phyloP scores from a whole-genome alignment of 1,140 invertebrate genomes.

The Paraescarpia echinospica region DNA sequence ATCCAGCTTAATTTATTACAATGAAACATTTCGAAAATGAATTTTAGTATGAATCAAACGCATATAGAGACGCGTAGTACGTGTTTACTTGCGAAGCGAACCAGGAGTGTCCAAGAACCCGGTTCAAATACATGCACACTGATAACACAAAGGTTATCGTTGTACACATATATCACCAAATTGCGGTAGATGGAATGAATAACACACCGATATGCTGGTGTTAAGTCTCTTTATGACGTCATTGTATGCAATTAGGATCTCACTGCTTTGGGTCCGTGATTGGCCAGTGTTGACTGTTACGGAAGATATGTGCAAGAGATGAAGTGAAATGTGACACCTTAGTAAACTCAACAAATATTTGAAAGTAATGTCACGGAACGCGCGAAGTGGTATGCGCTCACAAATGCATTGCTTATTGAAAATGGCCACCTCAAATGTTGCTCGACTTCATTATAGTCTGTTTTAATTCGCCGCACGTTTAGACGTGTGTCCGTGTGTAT shows the following conservation, averaged over 20 bases:
- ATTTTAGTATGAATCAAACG: not conserved
- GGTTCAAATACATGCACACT: not conserved
- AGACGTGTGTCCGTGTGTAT: not conserved
- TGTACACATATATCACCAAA: not conserved
- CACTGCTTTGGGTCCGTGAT: not conserved
- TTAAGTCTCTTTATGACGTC: not conserved
- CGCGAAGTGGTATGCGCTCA: not conserved
- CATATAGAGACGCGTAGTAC: not conserved
- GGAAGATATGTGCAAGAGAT: too few relatives aligned
- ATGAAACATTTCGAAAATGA: not conserved
- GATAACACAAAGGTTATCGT: not conserved
- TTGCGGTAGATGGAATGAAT: not conserved
- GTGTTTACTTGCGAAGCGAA: too few relatives aligned
- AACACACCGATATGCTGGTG: not conserved
- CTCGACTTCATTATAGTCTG: not conserved
- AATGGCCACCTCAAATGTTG: not conserved
- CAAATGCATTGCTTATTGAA: not conserved
- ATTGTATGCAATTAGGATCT: not conserved
- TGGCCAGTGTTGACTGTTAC: not conserved
- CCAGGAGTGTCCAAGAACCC: not conserved
- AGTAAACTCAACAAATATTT: not conserved
- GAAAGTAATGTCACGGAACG: not conserved
- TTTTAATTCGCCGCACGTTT: not conserved
- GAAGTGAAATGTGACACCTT: too few relatives aligned
- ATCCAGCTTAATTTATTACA: not conserved